phyloP scores from a whole-genome alignment of 2,797 vertebrate genomes.

The Betta splendens region DNA sequence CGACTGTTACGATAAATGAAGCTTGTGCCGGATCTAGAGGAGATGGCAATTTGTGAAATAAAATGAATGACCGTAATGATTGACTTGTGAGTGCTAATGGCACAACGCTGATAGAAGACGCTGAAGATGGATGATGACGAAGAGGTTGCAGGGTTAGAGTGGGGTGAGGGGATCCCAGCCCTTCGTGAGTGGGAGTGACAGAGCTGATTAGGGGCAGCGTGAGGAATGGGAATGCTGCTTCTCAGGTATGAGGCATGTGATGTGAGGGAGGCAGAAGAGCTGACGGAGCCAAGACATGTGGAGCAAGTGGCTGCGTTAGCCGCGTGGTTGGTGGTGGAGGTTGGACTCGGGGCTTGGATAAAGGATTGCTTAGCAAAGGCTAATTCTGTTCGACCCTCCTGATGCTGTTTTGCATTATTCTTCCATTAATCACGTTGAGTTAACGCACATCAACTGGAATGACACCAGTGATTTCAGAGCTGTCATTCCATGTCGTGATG shows the following conservation, averaged over 20 bases:
- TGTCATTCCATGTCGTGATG: conserved; percentile 7
- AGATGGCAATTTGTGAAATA: conserved; percentile 24
- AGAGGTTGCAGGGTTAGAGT: conserved; percentile 1
- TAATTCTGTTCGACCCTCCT: conserved; percentile 58
- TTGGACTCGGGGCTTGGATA: conserved; percentile 46
- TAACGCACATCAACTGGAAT: conserved; percentile 25
- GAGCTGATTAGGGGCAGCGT: conserved; percentile 41
- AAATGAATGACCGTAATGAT: conserved; percentile 16
- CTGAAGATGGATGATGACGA: conserved; percentile 7
- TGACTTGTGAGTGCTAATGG: conserved; percentile 29
- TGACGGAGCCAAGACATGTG: conserved; percentile 35
- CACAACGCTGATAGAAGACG: conserved; percentile 33
- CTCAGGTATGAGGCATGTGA: conserved; percentile 44
- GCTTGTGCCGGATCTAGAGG: conserved; percentile 11
- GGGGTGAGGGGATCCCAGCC: conserved; percentile 14
- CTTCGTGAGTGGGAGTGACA: conserved; percentile 55
- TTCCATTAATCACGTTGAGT: conserved; percentile 40
- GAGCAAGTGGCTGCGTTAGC: conserved; percentile 36
- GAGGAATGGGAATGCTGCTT: conserved; percentile 38
- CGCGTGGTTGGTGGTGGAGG: conserved; percentile 59
- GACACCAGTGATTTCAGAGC: conserved; percentile 8
- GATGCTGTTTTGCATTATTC: conserved; percentile 42
- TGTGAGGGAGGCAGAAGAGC: conserved; percentile 10
- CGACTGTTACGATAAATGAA: conserved; percentile 7
- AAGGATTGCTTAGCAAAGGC: conserved; percentile 39